Evolutionary conservation across 2,888 invertebrate genomes (phyloP).

Genomic region (Trichopria drosophilae): DNA sequence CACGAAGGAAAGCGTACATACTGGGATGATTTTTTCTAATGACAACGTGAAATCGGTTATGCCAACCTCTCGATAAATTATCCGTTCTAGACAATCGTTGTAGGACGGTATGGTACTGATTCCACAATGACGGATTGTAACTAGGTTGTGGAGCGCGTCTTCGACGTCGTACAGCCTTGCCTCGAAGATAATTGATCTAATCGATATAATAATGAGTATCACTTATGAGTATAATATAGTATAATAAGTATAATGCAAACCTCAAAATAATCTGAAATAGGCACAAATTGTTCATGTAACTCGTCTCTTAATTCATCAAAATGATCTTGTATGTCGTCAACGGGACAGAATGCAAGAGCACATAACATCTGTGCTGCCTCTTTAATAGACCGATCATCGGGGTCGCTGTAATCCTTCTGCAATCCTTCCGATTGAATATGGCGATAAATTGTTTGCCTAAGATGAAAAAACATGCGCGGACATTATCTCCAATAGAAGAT

Average conservation of each 20-base stretch:
- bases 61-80: conserved; percentile 4
- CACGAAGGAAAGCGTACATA: too few species aligned
- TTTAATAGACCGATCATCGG: conserved; percentile 10
- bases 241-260: too few species aligned
- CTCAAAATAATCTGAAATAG: conserved; percentile 15
- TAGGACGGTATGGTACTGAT: conserved; percentile 2
- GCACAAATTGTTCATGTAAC: conserved; percentile 11
- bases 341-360: conserved; percentile 5
- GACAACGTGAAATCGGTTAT: not conserved
- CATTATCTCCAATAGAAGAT: too few species aligned
- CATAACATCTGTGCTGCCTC: conserved; percentile 8
- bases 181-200: too few species aligned
- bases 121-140: conserved; percentile 6
- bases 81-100: conserved; percentile 2
- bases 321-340: conserved; percentile 19
- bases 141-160: conserved; percentile 9
- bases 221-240: too few species aligned
- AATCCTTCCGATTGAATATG: conserved; percentile 14
- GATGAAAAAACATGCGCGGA: too few species aligned
- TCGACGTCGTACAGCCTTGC: conserved; percentile 8
- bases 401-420: conserved; percentile 11
- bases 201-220: too few species aligned
- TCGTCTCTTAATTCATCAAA: conserved; percentile 6
- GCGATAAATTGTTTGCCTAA: too few species aligned
- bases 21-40: conserved; percentile 5